Evolutionary conservation across 2,113 vertebrate species (phyloP).

Genomic region (Archilochus colubris): DNA sequence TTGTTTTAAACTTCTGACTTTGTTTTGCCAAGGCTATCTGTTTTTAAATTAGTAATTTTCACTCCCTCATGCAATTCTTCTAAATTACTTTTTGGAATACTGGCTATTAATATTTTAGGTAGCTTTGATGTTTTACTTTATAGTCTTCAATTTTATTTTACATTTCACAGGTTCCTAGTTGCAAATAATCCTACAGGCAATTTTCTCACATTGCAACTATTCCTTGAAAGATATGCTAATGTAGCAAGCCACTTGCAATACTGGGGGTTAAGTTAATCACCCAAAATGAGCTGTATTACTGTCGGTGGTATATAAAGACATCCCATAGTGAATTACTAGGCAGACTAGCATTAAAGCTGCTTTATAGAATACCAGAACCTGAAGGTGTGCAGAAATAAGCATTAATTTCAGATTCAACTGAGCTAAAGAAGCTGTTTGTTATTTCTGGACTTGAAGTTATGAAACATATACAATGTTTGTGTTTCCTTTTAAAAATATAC

Average conservation of each 20-base stretch:
- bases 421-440: slow-evolving; percentile 68
- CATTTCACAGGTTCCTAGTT: slow-evolving; percentile 82
- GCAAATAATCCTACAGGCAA: slow-evolving; percentile 83
- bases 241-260: slow-evolving; percentile 69
- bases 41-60: slow-evolving; percentile 80
- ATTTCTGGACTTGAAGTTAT: slow-evolving; percentile 54
- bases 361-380: slow-evolving; percentile 70
- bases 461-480: slow-evolving; percentile 25
- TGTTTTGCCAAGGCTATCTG: slow-evolving; percentile 64
- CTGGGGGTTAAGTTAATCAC: slow-evolving; percentile 82
- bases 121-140: slow-evolving; percentile 82
- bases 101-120: slow-evolving; percentile 83
- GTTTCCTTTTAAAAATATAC: slow-evolving; percentile 5
- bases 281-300: slow-evolving; percentile 81
- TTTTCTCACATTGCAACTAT: slow-evolving; percentile 81
- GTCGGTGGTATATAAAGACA: slow-evolving; percentile 76
- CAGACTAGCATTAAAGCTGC: slow-evolving; percentile 68
- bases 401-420: slow-evolving; percentile 67
- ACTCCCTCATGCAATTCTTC: slow-evolving; percentile 69
- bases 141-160: slow-evolving; percentile 83
- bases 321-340: slow-evolving; percentile 77
- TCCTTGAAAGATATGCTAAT: slow-evolving; percentile 83
- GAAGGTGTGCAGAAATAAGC: slow-evolving; percentile 69
- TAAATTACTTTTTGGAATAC: slow-evolving; percentile 80
- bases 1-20: slow-evolving; percentile 68